A percentile compares a stretch with the other conserved stretches of the same genome.
Conservation (phyloP, 1,140 invertebrate genomes). For the Plodia interpunctella region DNA sequence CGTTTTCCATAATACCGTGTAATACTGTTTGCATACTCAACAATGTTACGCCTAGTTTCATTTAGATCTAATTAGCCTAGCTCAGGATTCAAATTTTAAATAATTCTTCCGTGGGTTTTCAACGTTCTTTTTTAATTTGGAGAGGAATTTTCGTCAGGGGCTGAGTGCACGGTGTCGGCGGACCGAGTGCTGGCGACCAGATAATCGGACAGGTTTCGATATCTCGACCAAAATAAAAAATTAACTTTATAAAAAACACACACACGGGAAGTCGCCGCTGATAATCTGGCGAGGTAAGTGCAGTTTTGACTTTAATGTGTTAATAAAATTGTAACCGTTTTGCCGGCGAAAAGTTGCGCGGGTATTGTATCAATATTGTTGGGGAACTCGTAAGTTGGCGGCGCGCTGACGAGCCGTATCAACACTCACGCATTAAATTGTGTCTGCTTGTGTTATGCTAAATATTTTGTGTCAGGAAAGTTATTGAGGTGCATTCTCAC, state of each 20-base stretch:
- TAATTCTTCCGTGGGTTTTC: not conserved
- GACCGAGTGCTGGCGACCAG: conserved; percentile 41
- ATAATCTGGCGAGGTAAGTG: conserved; percentile 70
- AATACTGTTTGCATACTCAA: conserved; percentile 6
- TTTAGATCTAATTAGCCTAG: not conserved
- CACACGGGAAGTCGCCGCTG: conserved; percentile 61
- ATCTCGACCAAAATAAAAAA: conserved; percentile 57
- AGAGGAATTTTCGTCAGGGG: conserved; percentile 37
- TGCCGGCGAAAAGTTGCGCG: conserved; percentile 49
- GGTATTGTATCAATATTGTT: conserved; percentile 27
- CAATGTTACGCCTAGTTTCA: not conserved
- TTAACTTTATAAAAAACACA: conserved; percentile 47
- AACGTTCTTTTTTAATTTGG: conserved; percentile 43
- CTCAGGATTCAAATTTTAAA: not conserved
- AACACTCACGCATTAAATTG: conserved; percentile 14
- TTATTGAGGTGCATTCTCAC: not conserved
- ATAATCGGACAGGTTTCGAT: conserved; percentile 69
- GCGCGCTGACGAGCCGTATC: conserved; percentile 22
- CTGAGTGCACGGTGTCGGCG: conserved; percentile 28
- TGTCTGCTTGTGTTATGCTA: conserved; percentile 12
- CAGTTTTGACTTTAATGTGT: conserved; percentile 74
- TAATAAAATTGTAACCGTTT: conserved; percentile 74
- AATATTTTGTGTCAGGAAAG: conserved; percentile 16
- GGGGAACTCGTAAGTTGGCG: conserved; percentile 20
- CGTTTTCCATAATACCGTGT: conserved; percentile 16